Evolutionary conservation across 1,140 invertebrate species (phyloP).

Genomic region (Pantala flavescens): DNA sequence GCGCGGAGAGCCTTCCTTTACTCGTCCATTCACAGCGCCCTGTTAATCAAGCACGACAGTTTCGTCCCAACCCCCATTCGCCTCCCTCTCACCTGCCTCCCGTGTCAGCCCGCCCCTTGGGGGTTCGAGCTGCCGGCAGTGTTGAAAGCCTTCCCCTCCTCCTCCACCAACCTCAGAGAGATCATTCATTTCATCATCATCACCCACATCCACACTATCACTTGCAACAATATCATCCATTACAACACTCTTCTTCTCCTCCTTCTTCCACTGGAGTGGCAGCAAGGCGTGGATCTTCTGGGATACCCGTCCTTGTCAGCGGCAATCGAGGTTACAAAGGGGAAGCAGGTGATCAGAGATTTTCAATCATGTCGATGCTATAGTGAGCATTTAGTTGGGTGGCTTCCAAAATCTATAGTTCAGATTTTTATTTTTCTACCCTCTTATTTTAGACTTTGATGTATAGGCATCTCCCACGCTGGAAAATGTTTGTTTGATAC

Average conservation of each 20-base stretch:
- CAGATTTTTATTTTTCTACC: too few species aligned
- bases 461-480: too few species aligned
- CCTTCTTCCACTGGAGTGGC: background rate
- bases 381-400: too few species aligned
- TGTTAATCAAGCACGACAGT: background rate
- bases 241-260: conserved; percentile 9
- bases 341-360: background rate
- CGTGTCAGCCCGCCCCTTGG: background rate
- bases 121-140: background rate
- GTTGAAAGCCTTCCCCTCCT: background rate
- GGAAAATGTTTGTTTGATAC: too few species aligned
- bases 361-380: background rate
- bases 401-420: too few species aligned
- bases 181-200: background rate
- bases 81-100: background rate
- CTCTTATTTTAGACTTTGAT: too few species aligned
- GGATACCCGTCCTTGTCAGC: conserved; percentile 2
- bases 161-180: background rate
- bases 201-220: background rate
- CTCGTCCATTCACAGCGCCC: background rate
- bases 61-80: background rate
- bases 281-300: conserved; percentile 1
- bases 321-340: background rate
- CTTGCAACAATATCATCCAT: background rate
- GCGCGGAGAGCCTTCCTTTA: conserved; percentile 43